These are phyloP conservation scores for Leistus spinibarbis DNA, from an alignment of 2,888 invertebrate genomes.

Conservation along the genomic window DNA sequence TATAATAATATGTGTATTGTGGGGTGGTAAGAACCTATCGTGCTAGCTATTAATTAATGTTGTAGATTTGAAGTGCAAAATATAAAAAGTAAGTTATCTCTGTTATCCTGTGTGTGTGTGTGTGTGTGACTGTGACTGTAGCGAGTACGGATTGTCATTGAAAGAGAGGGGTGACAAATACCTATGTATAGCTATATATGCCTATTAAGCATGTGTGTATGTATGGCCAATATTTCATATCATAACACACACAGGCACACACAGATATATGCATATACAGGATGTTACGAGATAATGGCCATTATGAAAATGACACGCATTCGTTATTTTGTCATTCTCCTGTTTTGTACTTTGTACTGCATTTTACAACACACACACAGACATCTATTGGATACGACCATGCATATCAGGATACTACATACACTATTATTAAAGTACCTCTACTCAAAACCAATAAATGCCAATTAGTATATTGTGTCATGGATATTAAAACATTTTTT, in stretches of 20 bases:
- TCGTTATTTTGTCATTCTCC: slow-evolving; percentile 51
- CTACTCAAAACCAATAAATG: not conserved
- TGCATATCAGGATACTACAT: not conserved
- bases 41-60: too few relatives aligned
- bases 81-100: too few relatives aligned
- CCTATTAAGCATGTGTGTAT: slow-evolving; percentile 47
- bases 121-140: not conserved
- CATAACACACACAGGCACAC: slow-evolving; percentile 42
- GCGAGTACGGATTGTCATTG: not conserved
- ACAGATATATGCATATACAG: slow-evolving; percentile 44
- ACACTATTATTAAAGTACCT: not conserved
- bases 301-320: slow-evolving; percentile 52
- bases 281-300: slow-evolving; percentile 55
- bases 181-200: slow-evolving; percentile 51
- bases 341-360: slow-evolving; percentile 41
- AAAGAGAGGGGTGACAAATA: slow-evolving; percentile 11
- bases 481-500: too few relatives aligned
- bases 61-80: not conserved
- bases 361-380: slow-evolving; percentile 39
- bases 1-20: too few relatives aligned
- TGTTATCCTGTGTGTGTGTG: not conserved
- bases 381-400: not conserved
- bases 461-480: too few relatives aligned
- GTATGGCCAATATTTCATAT: slow-evolving; percentile 50
- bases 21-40: too few relatives aligned